Percentiles rank a stretch among this genome's conserved stretches.
Evolutionary conservation across 2,888 invertebrate species (phyloP).

Genomic region (Mimumesa dahlbomi): DNA sequence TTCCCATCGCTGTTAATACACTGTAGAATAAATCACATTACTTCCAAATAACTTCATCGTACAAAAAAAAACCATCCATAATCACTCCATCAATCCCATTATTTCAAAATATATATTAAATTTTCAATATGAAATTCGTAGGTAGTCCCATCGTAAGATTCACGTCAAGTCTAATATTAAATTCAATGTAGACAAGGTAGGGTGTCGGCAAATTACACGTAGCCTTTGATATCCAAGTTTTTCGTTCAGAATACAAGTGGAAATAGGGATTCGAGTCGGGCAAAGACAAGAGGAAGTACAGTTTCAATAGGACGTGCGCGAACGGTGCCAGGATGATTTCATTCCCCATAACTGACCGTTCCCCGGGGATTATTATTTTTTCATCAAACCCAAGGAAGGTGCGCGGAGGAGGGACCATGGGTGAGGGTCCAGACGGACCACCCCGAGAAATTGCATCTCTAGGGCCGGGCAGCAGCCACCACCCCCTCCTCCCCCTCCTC

Average conservation of each 20-base stretch:
- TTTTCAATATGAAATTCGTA: too few relatives aligned
- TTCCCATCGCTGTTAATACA: too few relatives aligned
- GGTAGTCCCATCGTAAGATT: too few relatives aligned
- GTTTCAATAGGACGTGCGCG: slow-evolving; percentile 43
- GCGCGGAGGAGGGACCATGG: slow-evolving; percentile 28
- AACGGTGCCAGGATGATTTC: slow-evolving; percentile 69
- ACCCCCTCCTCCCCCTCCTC: slow-evolving; percentile 37
- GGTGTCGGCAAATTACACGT: too few relatives aligned
- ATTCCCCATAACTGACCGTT: slow-evolving; percentile 75
- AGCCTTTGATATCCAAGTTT: background rate
- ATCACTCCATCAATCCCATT: too few relatives aligned
- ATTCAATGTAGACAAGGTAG: too few relatives aligned
- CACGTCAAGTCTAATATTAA: too few relatives aligned
- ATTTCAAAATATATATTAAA: too few relatives aligned
- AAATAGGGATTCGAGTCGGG: slow-evolving; percentile 15
- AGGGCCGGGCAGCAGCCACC: slow-evolving; percentile 58
- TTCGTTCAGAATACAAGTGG: background rate
- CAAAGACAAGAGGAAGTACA: slow-evolving; percentile 2
- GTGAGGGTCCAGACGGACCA: slow-evolving; percentile 65
- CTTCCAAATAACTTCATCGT: background rate
- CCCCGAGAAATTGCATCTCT: slow-evolving; percentile 78
- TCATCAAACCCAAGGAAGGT: slow-evolving; percentile 73
- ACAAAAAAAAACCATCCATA: too few relatives aligned
- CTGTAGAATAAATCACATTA: too few relatives aligned
- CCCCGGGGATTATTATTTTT: slow-evolving; percentile 79